Evolutionary conservation across 1,140 invertebrate genomes (phyloP).

Genomic region (Scaptodrosophila lebanonensis): DNA sequence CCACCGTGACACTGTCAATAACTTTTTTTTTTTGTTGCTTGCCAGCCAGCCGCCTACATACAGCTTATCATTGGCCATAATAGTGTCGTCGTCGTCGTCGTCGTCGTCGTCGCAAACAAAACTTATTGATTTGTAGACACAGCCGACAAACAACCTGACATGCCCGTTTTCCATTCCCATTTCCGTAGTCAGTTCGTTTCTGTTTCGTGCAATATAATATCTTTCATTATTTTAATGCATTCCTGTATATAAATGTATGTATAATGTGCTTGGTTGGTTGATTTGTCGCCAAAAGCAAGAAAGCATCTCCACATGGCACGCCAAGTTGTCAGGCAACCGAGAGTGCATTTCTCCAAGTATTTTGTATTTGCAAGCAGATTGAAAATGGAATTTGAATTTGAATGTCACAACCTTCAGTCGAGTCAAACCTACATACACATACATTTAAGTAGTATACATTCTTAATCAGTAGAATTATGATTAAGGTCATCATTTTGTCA

Average conservation of each 20-base stretch:
- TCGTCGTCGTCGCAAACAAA: no score
- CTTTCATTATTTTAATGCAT: constrained; percentile 71
- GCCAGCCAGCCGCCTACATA: no score
- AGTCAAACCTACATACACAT: constrained; percentile 57
- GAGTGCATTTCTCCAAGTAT: constrained; percentile 44
- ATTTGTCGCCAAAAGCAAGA: constrained; percentile 52
- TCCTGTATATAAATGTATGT: constrained; percentile 71
- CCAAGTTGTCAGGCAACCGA: constrained; percentile 30
- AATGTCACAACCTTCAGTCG: constrained; percentile 66
- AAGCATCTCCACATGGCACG: constrained; percentile 19
- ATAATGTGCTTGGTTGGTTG: constrained; percentile 70
- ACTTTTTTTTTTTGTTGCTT: no score
- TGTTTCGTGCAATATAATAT: constrained; percentile 55
- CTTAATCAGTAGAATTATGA: no score
- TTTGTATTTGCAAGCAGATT: constrained; percentile 45
- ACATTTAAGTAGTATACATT: no score
- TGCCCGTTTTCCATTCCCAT: background rate
- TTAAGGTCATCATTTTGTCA: no score
- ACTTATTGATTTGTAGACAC: no score
- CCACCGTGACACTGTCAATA: constrained; percentile 4
- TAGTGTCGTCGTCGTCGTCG: no score
- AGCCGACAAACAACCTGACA: no score
- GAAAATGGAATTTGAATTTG: constrained; percentile 66
- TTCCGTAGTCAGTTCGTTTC: constrained; percentile 7
- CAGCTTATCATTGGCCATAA: no score